phyloP scores from a whole-genome alignment of 2,888 invertebrate genomes.

The Acronicta psi region DNA sequence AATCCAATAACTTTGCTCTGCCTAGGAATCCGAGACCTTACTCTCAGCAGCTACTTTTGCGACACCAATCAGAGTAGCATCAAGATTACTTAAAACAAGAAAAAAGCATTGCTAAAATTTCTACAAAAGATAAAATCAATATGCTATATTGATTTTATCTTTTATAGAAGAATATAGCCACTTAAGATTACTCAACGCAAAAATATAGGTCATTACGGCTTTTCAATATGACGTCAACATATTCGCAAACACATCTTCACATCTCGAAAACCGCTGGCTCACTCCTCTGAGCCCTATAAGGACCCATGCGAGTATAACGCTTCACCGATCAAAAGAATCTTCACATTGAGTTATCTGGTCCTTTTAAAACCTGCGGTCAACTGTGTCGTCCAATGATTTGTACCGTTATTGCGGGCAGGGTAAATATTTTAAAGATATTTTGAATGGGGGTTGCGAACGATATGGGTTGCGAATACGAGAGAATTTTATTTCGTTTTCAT shows the following conservation, averaged over 20 bases:
- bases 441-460: conserved; percentile 6
- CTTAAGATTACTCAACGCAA: neutral
- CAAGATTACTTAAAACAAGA: no score
- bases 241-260: conserved; percentile 8
- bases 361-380: conserved; percentile 60
- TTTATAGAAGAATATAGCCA: no score
- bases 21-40: no score
- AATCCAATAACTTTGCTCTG: no score
- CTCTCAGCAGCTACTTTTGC: no score
- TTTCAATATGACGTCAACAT: conserved; percentile 6
- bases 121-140: neutral
- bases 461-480: no score
- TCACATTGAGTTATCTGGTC: conserved; percentile 61
- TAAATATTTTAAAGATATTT: conserved; percentile 32
- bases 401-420: conserved; percentile 34
- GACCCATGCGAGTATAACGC: conserved; percentile 57
- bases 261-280: conserved; percentile 28
- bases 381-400: conserved; percentile 48
- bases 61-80: no score
- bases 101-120: no score
- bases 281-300: conserved; percentile 26
- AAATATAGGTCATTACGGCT: neutral
- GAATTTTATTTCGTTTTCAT: no score
- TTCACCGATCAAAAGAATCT: conserved; percentile 74
- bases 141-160: neutral